A percentile compares a stretch with the other conserved stretches of the same genome.
Conservation (phyloP, 2,797 vertebrate species). For the Todus mexicanus region DNA sequence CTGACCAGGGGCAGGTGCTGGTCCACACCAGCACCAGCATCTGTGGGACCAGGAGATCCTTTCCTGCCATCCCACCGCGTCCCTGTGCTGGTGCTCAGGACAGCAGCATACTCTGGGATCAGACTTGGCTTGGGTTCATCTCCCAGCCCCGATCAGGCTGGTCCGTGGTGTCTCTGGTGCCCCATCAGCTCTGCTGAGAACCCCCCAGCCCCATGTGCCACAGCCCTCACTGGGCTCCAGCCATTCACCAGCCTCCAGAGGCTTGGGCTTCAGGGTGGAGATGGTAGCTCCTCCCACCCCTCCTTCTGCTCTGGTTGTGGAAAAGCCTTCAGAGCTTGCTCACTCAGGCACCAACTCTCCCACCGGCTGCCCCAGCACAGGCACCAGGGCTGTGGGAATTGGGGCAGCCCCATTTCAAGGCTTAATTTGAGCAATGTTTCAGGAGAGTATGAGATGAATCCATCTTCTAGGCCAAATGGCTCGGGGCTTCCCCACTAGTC, state of each 20-base stretch:
- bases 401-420: background rate
- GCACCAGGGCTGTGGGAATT: background rate
- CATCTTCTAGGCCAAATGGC: background rate
- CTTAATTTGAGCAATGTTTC: background rate
- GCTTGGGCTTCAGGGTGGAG: background rate
- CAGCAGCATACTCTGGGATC: background rate
- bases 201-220: accelerated
- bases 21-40: accelerated
- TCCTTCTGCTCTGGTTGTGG: background rate
- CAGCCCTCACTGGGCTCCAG: background rate
- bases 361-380: background rate
- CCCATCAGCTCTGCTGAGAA: background rate
- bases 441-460: background rate
- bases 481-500: accelerated
- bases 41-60: background rate
- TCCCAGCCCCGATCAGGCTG: background rate
- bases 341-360: background rate
- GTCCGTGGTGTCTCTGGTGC: background rate
- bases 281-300: background rate
- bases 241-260: background rate
- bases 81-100: accelerated
- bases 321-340: background rate
- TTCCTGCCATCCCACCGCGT: background rate
- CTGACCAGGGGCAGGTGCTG: background rate
- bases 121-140: background rate